A percentile compares a stretch with the other conserved stretches of the same genome.
Conservation (phyloP, 2,797 vertebrate genomes). For the Ctenosaura bakeri region DNA sequence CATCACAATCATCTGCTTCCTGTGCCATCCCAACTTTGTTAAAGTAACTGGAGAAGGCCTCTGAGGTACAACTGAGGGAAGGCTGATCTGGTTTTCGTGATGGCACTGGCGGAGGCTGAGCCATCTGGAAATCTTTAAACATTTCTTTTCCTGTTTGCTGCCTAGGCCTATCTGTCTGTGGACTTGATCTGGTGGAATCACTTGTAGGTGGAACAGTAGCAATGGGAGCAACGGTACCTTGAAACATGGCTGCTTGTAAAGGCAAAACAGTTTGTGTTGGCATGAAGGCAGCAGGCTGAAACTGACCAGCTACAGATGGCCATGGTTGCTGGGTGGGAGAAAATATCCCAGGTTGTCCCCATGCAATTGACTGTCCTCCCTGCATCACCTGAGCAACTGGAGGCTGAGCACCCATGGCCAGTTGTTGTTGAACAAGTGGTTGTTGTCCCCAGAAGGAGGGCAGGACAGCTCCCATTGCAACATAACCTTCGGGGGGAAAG, state of each 20-base stretch:
- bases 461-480: constrained; percentile 98
- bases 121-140: constrained; percentile 97
- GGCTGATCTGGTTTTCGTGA: constrained; percentile 92
- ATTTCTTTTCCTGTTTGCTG: constrained; percentile 94
- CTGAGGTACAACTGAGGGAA: constrained; percentile 92
- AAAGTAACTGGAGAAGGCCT: constrained; percentile 97
- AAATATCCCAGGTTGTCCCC: constrained; percentile 96
- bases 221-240: constrained; percentile 91
- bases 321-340: constrained; percentile 96
- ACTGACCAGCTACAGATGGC: constrained; percentile 97
- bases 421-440: constrained; percentile 91
- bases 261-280: constrained; percentile 96
- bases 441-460: constrained; percentile 98
- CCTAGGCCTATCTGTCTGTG: constrained; percentile 88
- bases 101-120: constrained; percentile 93
- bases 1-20: constrained; percentile 97
- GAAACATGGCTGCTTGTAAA: constrained; percentile 97
- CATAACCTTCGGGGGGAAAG: constrained; percentile 87
- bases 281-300: constrained; percentile 97
- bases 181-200: constrained; percentile 91
- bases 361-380: constrained; percentile 94
- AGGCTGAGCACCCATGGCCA: constrained; percentile 95
- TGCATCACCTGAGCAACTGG: constrained; percentile 96
- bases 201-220: constrained; percentile 87
- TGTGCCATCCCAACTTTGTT: constrained; percentile 96